These are phyloP conservation scores for Astropecten irregularis DNA, from an alignment of 53 echinoderm and acorn worm species.

Conservation along the genomic window DNA sequence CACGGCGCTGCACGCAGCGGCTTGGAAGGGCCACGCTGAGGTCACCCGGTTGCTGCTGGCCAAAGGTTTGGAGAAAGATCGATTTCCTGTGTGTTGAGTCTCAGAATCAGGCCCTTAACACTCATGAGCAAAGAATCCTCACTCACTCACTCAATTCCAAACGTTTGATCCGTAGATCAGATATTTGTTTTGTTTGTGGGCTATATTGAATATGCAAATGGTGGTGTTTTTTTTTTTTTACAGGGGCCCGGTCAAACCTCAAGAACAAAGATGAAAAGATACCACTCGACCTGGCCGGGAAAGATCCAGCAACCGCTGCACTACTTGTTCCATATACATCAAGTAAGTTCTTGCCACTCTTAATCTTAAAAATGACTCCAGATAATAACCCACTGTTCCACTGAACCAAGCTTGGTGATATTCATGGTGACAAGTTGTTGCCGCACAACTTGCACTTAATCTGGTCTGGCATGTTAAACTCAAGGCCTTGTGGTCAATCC, in stretches of 20 bases:
- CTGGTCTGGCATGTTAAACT: no score
- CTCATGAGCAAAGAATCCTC: neutral
- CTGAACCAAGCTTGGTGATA: no score
- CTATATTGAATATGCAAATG: no score
- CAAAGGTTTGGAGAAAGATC: slow-evolving; percentile 75
- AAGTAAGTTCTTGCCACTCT: slow-evolving; percentile 70
- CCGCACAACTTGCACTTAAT: no score
- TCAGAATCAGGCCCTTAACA: neutral
- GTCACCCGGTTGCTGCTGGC: slow-evolving; percentile 71
- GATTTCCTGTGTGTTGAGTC: neutral
- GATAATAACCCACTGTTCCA: no score
- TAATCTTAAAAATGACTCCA: no score
- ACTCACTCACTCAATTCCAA: no score
- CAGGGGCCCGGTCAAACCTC: slow-evolving; percentile 83
- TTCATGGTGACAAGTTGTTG: no score
- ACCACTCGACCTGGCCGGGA: slow-evolving; percentile 73
- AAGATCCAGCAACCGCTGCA: slow-evolving; percentile 80
- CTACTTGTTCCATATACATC: slow-evolving; percentile 72
- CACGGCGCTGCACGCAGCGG: slow-evolving; percentile 92
- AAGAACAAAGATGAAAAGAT: slow-evolving; percentile 82
- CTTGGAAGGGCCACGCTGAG: slow-evolving; percentile 92
- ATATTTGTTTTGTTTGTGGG: no score
- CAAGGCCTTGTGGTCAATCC: no score
- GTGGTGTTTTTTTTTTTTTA: no score
- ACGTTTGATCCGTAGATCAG: no score